A percentile compares a stretch with the other conserved stretches of the same genome.
These are phyloP conservation scores for Drosophila antonietae DNA, from an alignment of 2,888 invertebrate species.

Conservation along the genomic window DNA sequence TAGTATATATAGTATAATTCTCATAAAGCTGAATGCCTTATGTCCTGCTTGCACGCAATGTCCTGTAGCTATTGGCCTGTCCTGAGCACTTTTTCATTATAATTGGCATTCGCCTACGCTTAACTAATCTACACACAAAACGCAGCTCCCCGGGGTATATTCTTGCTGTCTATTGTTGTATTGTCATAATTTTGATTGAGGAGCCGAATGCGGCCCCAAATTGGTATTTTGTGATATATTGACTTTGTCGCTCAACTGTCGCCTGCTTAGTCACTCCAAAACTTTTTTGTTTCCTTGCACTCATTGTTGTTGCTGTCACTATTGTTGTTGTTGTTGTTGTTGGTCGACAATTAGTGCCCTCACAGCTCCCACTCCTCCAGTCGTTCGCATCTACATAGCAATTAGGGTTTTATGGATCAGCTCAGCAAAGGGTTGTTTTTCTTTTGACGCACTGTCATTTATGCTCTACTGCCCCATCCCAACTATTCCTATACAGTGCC, in stretches of 20 bases:
- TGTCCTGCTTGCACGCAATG: conserved; percentile 65
- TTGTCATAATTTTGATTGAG: conserved; percentile 83
- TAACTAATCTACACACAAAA: conserved; percentile 78
- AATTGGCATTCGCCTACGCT: conserved; percentile 68
- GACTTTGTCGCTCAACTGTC: conserved; percentile 69
- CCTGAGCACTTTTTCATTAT: conserved; percentile 69
- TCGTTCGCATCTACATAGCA: conserved; percentile 66
- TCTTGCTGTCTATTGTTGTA: conserved; percentile 54
- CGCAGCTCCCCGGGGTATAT: conserved; percentile 62
- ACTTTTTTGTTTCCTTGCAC: neutral
- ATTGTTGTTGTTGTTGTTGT: conserved; percentile 11
- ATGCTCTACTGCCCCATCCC: neutral
- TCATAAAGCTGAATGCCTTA: conserved; percentile 51
- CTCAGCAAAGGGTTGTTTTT: conserved; percentile 63
- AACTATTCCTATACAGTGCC: neutral
- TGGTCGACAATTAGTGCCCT: conserved; percentile 55
- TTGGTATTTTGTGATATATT: conserved; percentile 79
- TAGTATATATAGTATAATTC: neutral
- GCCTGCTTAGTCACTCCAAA: conserved; percentile 72
- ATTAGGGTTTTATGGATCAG: conserved; percentile 66
- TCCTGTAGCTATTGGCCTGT: neutral
- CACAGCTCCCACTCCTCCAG: conserved; percentile 11
- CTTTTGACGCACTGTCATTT: conserved; percentile 67
- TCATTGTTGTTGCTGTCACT: conserved; percentile 11
- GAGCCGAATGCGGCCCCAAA: conserved; percentile 68